Percentiles rank a stretch among this genome's conserved stretches.
Conservation (phyloP, 2,113 vertebrate species). For the Erythrolamprus reginae region DNA sequence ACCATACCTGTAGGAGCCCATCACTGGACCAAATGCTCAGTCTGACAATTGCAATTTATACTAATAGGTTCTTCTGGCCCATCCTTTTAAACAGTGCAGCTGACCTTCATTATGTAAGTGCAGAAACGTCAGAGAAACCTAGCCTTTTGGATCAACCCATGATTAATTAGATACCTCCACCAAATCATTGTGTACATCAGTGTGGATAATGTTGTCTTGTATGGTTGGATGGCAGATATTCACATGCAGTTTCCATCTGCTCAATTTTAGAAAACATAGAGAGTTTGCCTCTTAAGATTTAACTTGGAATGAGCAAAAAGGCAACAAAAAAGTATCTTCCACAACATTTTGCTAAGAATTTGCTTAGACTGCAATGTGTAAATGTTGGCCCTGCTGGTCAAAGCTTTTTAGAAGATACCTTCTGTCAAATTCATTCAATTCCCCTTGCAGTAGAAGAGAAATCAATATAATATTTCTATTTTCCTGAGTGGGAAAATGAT, state of each 20-base stretch:
- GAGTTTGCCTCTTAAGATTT: not conserved
- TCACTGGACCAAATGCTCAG: no score
- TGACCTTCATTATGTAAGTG: not conserved
- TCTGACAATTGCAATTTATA: not conserved
- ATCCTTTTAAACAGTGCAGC: not conserved
- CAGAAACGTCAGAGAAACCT: not conserved
- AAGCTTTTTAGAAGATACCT: not conserved
- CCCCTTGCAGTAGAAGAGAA: not conserved
- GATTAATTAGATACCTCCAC: not conserved
- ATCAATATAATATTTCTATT: not conserved
- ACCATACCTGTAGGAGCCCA: no score
- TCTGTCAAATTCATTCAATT: conserved; percentile 16
- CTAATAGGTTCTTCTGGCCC: not conserved
- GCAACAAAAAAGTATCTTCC: not conserved
- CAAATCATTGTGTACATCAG: not conserved
- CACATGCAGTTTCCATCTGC: not conserved
- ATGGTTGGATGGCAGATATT: not conserved
- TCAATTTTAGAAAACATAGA: not conserved
- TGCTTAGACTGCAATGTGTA: not conserved
- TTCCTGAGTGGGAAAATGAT: not conserved
- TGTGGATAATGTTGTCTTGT: not conserved
- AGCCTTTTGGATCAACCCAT: not conserved
- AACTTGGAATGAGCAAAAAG: not conserved
- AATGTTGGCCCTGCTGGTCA: not conserved
- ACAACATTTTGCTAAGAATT: not conserved